A percentile compares a stretch with the other conserved stretches of the same genome.
Evolutionary conservation across 1,140 invertebrate genomes (phyloP).

Genomic region (Achatina immaculata): DNA sequence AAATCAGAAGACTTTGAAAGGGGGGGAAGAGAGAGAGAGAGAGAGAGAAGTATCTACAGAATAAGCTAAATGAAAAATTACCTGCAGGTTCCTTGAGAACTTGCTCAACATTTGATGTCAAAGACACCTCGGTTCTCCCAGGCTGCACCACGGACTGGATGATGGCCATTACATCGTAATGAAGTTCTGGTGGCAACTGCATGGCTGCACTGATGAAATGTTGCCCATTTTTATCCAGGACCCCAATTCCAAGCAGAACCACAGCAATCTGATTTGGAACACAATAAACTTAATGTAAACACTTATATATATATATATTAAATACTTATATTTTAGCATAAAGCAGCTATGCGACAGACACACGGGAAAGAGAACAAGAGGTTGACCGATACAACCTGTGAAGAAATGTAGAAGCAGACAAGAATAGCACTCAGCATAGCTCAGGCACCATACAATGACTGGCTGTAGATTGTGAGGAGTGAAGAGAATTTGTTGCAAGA

Average conservation of each 20-base stretch:
- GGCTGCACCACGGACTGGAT: conserved; percentile 30
- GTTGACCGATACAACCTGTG: background rate
- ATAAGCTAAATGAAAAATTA: no score
- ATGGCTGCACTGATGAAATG: conserved; percentile 7
- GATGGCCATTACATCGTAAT: conserved; percentile 18
- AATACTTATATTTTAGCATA: background rate
- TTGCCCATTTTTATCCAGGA: conserved; percentile 33
- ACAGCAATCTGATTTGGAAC: conserved; percentile 10
- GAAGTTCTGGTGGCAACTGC: conserved; percentile 3
- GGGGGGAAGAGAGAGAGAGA: no score
- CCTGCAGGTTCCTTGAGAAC: conserved; percentile 16
- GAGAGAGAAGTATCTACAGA: no score
- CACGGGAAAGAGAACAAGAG: background rate
- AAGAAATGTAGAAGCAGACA: background rate
- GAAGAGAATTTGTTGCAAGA: no score
- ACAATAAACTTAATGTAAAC: no score
- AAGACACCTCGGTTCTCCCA: conserved; percentile 15
- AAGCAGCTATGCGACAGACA: no score
- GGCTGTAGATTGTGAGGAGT: no score
- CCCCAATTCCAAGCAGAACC: conserved; percentile 24
- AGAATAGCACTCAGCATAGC: no score
- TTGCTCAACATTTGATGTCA: conserved; percentile 25
- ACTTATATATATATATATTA: background rate
- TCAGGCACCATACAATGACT: no score
- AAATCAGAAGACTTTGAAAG: no score